Percentiles rank a stretch among this genome's conserved stretches.
Evolutionary conservation across 64 coral and sea anemone genomes (phyloP).

Genomic region (Platygyra sinensis): DNA sequence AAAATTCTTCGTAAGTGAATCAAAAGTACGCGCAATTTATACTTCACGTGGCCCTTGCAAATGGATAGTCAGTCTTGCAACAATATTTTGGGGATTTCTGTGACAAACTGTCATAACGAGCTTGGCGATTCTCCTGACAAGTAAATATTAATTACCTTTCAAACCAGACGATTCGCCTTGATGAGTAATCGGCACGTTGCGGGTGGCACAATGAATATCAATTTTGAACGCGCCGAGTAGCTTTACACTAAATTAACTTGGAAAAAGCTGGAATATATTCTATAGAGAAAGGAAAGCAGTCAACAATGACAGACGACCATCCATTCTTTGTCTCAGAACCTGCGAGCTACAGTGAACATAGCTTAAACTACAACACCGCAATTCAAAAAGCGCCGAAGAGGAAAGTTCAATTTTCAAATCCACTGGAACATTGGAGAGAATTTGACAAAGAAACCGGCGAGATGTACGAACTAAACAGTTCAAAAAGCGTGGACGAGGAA

Average conservation of each 20-base stretch:
- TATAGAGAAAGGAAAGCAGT: neutral
- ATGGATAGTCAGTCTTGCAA: too few relatives aligned
- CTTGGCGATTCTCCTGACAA: neutral
- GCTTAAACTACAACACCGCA: neutral
- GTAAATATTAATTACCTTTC: neutral
- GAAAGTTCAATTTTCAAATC: constrained; percentile 69
- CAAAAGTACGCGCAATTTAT: too few relatives aligned
- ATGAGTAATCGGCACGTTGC: too few relatives aligned
- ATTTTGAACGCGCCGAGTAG: neutral
- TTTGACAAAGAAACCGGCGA: constrained; percentile 69
- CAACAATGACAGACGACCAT: neutral
- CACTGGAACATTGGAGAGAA: constrained; percentile 77
- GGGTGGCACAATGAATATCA: neutral
- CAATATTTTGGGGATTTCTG: neutral
- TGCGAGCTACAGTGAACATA: neutral
- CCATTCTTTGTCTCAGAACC: neutral
- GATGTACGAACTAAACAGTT: neutral
- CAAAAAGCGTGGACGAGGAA: neutral
- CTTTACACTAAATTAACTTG: neutral
- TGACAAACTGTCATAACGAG: neutral
- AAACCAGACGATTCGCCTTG: too few relatives aligned
- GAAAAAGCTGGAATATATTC: neutral
- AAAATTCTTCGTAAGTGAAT: too few relatives aligned
- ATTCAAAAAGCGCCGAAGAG: constrained; percentile 5
- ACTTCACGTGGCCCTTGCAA: too few relatives aligned